These are phyloP conservation scores for Sturnus vulgaris DNA, from an alignment of 2,113 vertebrate species.

Conservation along the genomic window DNA sequence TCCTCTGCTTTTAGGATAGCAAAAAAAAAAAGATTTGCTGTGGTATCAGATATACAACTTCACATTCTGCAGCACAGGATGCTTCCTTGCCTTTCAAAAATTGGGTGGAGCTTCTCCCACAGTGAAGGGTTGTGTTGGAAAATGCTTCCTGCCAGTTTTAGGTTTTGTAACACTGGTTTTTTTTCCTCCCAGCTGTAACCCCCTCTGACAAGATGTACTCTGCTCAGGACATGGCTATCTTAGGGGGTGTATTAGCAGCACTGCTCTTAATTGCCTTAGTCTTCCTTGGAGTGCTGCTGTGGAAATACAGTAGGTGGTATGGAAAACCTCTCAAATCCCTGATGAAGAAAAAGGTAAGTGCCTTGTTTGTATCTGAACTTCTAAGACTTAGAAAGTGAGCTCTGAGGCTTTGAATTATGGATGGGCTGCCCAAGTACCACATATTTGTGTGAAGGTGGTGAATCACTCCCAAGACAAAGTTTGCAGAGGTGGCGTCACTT, in stretches of 20 bases:
- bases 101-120: not conserved
- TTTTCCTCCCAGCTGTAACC: not conserved
- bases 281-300: constrained; percentile 74
- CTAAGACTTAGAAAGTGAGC: not conserved
- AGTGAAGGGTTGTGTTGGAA: not conserved
- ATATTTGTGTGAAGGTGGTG: not conserved
- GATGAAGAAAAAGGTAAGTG: not conserved
- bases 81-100: not conserved
- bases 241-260: constrained; percentile 78
- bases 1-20: not conserved
- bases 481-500: not conserved
- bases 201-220: not conserved
- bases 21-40: not conserved
- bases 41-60: not conserved
- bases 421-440: not conserved
- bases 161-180: not conserved
- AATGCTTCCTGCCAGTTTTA: not conserved
- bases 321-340: not conserved
- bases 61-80: not conserved
- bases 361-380: not conserved
- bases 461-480: not conserved
- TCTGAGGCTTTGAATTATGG: not conserved
- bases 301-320: not conserved
- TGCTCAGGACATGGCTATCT: constrained; percentile 77
- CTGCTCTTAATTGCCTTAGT: constrained; percentile 77